Percentiles rank a stretch among this genome's conserved stretches.
phyloP scores from a whole-genome alignment of 2,888 invertebrate genomes.

The Eugnorisma glareosa region DNA sequence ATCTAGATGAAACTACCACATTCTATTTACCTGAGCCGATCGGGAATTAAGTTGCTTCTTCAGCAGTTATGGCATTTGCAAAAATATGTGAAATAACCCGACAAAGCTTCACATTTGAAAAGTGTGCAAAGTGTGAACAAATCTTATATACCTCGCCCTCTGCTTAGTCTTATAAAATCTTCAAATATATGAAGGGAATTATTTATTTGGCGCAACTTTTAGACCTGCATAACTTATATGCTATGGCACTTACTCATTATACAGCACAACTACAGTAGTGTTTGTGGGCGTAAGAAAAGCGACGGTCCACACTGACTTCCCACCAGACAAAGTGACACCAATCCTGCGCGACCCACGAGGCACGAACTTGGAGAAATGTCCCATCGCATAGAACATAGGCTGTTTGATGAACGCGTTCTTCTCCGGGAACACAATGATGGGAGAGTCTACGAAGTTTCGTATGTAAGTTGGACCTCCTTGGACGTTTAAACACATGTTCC shows the following conservation, averaged over 20 bases:
- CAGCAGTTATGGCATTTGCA: too few species aligned
- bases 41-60: too few species aligned
- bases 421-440: constrained; percentile 90
- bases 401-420: constrained; percentile 95
- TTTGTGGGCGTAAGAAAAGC: constrained; percentile 77
- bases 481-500: constrained; percentile 95
- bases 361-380: constrained; percentile 92
- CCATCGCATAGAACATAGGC: constrained; percentile 96
- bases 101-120: background rate
- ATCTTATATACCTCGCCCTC: background rate
- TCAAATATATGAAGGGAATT: background rate
- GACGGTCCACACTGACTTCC: constrained; percentile 40
- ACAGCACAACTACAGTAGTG: constrained; percentile 79
- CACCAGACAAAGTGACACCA: constrained; percentile 7
- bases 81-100: background rate
- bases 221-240: too few species aligned
- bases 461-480: constrained; percentile 96
- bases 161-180: background rate
- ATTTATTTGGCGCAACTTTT: background rate
- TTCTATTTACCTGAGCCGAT: background rate
- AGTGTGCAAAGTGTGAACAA: background rate
- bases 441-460: constrained; percentile 94
- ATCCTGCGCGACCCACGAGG: constrained; percentile 48
- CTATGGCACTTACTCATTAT: constrained; percentile 81
- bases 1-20: background rate